Conservation (phyloP, 2,888 invertebrate species). For the Portevinia maculata region DNA sequence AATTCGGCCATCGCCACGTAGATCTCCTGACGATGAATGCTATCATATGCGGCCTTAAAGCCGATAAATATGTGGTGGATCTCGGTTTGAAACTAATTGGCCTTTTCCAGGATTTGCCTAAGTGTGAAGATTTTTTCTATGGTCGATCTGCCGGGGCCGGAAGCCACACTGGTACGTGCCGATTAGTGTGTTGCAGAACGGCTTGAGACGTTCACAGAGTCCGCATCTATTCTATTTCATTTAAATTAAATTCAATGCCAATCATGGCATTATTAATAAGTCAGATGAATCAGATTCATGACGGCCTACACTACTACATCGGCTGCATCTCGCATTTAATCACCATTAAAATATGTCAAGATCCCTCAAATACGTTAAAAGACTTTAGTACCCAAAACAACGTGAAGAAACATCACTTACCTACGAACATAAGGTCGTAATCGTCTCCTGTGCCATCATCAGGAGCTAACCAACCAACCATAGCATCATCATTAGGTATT, state of each 20-base stretch:
- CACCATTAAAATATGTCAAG: conserved; percentile 56
- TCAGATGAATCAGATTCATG: conserved; percentile 32
- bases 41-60: too few species aligned
- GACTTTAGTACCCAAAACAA: not conserved
- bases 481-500: conserved; percentile 50
- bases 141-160: too few species aligned
- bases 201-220: too few species aligned
- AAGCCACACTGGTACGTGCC: too few species aligned
- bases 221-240: conserved; percentile 20
- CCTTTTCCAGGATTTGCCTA: too few species aligned
- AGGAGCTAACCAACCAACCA: conserved; percentile 10
- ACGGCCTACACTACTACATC: conserved; percentile 27
- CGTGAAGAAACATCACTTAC: not conserved
- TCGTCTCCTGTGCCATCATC: conserved; percentile 17
- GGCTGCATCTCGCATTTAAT: conserved; percentile 12
- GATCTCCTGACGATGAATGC: too few species aligned
- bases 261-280: conserved; percentile 53
- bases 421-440: too few species aligned
- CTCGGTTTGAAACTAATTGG: too few species aligned
- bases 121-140: too few species aligned
- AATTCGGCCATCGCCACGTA: too few species aligned
- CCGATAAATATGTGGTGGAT: too few species aligned
- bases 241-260: conserved; percentile 50
- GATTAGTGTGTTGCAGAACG: too few species aligned
- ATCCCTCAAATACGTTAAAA: conserved; percentile 9